Percentiles rank a stretch among this genome's conserved stretches.
These are phyloP conservation scores for Varanus salvator DNA, from an alignment of 2,113 vertebrate species.

Conservation along the genomic window DNA sequence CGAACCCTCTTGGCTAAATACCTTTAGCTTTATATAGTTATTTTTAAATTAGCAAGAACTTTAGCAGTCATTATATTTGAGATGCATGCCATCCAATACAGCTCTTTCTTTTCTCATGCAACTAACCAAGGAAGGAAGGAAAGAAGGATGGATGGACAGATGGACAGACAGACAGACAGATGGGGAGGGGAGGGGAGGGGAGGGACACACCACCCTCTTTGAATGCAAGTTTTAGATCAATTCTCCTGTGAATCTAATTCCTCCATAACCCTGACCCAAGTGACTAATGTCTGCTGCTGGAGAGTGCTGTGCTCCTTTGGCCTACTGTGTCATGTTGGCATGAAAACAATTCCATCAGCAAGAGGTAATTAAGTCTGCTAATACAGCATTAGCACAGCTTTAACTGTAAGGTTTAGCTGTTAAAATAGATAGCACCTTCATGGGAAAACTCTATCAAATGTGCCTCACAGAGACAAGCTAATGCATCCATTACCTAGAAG, in stretches of 20 bases:
- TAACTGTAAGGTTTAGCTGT: not conserved
- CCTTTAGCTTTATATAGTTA: not conserved
- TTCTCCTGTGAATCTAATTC: not conserved
- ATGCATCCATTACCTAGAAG: not conserved
- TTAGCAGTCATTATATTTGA: not conserved
- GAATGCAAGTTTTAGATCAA: not conserved
- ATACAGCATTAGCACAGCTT: not conserved
- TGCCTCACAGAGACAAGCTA: rapidly evolving
- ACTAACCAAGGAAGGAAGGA: not conserved
- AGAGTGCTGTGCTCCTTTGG: not conserved
- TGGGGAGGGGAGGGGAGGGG: no score
- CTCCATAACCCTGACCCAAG: not conserved
- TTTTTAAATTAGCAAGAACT: not conserved
- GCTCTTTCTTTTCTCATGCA: not conserved
- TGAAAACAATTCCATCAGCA: constrained; percentile 17
- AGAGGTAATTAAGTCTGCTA: constrained; percentile 22
- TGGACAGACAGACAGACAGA: no score
- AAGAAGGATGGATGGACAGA: no score
- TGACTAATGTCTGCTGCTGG: constrained; percentile 1
- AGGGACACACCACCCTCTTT: rapidly evolving
- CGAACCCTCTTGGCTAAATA: not conserved
- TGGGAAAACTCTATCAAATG: constrained; percentile 7
- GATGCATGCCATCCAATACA: not conserved
- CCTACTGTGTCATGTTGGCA: not conserved
- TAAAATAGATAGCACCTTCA: constrained; percentile 27